Conservation (phyloP, 2,797 vertebrate species). For the Lepus townsendii region DNA sequence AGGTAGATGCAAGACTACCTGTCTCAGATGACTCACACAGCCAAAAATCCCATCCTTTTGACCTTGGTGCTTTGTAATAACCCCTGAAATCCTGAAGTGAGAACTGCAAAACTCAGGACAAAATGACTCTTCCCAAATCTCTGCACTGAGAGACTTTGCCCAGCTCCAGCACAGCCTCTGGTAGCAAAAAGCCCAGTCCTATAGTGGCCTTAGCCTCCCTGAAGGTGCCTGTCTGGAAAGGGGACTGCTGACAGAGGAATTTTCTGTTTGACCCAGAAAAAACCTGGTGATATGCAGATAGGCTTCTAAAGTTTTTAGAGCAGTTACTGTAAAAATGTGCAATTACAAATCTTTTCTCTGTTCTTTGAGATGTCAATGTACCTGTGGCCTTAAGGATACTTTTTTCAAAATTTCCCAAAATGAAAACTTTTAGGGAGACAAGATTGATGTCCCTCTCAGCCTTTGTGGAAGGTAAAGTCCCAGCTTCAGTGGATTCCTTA, state of each 20-base stretch:
- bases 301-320: background rate
- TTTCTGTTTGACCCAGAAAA: background rate
- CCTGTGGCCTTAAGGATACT: background rate
- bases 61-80: background rate
- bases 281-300: background rate
- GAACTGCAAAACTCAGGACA: background rate
- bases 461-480: too few species aligned
- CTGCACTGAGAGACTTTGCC: background rate
- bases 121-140: background rate
- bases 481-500: fast-evolving
- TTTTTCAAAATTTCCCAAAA: background rate
- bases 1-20: background rate
- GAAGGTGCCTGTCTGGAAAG: too few species aligned
- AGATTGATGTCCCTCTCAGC: background rate
- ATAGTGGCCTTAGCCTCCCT: background rate
- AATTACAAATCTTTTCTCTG: background rate
- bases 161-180: too few species aligned
- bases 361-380: background rate
- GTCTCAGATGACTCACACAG: background rate
- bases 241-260: background rate
- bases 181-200: background rate
- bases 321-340: background rate
- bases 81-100: background rate
- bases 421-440: background rate
- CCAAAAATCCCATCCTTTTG: too few species aligned